Base-by-base conservation (phyloP, 1,140 invertebrate genomes). In the Leptinotarsa lineolata region DNA sequence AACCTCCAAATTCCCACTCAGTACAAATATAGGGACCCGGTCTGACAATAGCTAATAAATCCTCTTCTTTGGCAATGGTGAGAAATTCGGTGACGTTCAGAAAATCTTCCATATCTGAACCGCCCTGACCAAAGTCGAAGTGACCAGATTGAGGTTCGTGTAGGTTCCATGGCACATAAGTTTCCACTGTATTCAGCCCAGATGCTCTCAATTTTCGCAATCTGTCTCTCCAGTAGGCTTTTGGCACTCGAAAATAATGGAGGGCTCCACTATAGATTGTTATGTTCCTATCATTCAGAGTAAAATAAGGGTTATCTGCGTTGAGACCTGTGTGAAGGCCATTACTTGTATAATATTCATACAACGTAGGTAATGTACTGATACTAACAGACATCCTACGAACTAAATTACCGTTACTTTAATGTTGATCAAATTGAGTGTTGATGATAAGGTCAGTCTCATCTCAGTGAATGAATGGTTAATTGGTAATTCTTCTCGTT, bases 1-100 rank as follows among this genome's bases (percentile, higher is more conserved):
- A 77, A 65, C 85, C 84, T 60, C 86, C 85, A 74, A 86, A 87
- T 73, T 93, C 92, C 83, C 91, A 89, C 85, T 94, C 92, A 44
- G 94, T 95, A 86, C 96, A 97, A 74, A 98, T 97, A 78, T 96
- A 99, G 0, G 97, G 97, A 0, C 97, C 97, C 2, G 94, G 91
- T 72, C 97, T 86, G 0, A 99, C 84, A 22, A 99, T 90, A 1
- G 97, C 94, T 20, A 92, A 84, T 39, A 99, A 85, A 75, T 90
- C 93, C 82, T 94, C 91, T 78, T 94, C 90, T 73, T 95, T 88
- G 0, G 96, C 96, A 5, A 91, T 85, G 76, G 90, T 85, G n/a
- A 99, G 86, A 82, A 97, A 98, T 68, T 87, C 80, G 15, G 87
- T 82, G 13, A 87, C 68, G 77, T 86, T 88, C 83, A 79, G 58